phyloP scores from a whole-genome alignment of 1,140 invertebrate genomes.

The Brachionus koreanus region DNA sequence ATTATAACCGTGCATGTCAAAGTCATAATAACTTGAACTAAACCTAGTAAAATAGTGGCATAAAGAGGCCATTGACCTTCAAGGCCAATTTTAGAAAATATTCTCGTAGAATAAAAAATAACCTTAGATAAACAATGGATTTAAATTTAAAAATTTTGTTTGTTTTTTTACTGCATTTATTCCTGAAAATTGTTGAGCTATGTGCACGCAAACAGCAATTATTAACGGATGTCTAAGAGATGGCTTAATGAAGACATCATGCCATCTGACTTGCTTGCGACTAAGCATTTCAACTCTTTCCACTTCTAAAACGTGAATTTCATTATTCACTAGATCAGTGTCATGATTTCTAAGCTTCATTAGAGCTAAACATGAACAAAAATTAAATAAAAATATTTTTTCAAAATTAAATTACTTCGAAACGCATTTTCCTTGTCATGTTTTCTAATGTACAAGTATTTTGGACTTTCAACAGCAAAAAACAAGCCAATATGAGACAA shows the following conservation, averaged over 20 bases:
- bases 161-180: slow-evolving; percentile 11
- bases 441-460: slow-evolving; percentile 51
- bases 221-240: slow-evolving; percentile 15
- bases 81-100: slow-evolving; percentile 67
- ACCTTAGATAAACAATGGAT: not conserved
- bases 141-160: too few relatives aligned
- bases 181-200: slow-evolving; percentile 33
- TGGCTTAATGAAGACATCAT: not conserved
- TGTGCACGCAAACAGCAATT: not conserved
- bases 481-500: slow-evolving; percentile 77
- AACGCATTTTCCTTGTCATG: not conserved
- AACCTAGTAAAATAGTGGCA: slow-evolving; percentile 69
- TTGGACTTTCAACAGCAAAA: slow-evolving; percentile 67
- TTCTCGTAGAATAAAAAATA: slow-evolving; percentile 66
- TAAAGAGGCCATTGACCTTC: slow-evolving; percentile 62
- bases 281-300: not conserved
- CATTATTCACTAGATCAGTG: not conserved
- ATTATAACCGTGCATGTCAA: slow-evolving; percentile 56
- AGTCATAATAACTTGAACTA: slow-evolving; percentile 69
- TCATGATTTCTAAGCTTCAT: not conserved
- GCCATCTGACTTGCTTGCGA: slow-evolving; percentile 4
- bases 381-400: not conserved
- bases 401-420: not conserved
- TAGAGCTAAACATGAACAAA: not conserved
- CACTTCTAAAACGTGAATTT: not conserved